phyloP scores from a whole-genome alignment of 2,888 invertebrate species.

The Gandaritis pyraliata region DNA sequence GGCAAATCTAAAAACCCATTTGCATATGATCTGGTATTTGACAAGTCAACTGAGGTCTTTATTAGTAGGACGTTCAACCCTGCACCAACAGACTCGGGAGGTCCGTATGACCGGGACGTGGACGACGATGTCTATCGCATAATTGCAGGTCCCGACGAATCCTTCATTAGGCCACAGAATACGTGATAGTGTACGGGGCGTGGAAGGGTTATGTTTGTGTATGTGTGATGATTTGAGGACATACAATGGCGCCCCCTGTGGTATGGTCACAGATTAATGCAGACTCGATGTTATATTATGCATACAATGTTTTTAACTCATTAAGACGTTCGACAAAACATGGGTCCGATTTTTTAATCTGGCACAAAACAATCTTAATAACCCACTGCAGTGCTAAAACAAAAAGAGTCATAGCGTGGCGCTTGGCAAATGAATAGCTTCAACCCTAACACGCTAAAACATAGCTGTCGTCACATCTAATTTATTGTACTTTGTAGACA shows the following conservation, averaged over 20 bases:
- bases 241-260: conserved; percentile 73
- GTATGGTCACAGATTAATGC: conserved; percentile 25
- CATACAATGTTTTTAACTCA: conserved; percentile 10
- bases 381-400: too few species aligned
- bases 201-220: conserved; percentile 39
- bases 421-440: too few species aligned
- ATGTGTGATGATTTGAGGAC: conserved; percentile 59
- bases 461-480: too few species aligned
- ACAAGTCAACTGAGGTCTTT: neutral
- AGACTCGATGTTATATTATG: neutral
- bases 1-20: neutral
- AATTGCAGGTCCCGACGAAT: conserved; percentile 74
- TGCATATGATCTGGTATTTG: neutral
- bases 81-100: conserved; percentile 28
- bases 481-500: too few species aligned
- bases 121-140: conserved; percentile 73
- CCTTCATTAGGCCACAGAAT: conserved; percentile 62
- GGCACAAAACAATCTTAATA: too few species aligned
- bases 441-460: too few species aligned
- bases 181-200: conserved; percentile 47
- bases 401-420: too few species aligned
- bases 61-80: neutral
- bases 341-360: too few species aligned
- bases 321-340: too few species aligned
- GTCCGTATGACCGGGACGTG: conserved; percentile 48